Conservation (phyloP, 1,140 invertebrate species). For the Ceratosolen solmsi region DNA sequence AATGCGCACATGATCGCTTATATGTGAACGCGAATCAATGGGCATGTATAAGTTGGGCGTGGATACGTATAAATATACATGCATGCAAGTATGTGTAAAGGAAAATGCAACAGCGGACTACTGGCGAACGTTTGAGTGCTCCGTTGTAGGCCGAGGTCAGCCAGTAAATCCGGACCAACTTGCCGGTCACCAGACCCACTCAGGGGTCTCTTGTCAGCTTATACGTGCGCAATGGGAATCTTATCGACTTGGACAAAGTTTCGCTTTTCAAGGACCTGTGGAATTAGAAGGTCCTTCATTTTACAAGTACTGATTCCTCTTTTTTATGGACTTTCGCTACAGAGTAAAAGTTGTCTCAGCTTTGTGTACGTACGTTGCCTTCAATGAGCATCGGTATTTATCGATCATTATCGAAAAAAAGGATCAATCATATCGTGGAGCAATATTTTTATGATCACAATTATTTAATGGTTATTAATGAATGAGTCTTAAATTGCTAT, state of each 20-base stretch:
- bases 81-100: neutral
- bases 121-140: neutral
- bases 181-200: neutral
- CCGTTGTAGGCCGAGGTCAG: conserved; percentile 42
- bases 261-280: conserved; percentile 27
- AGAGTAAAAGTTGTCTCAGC: conserved; percentile 23
- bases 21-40: neutral
- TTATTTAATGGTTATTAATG: too few relatives aligned
- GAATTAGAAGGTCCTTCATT: conserved; percentile 22
- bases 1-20: neutral
- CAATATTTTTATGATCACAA: too few relatives aligned
- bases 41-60: neutral
- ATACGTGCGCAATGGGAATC: neutral
- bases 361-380: neutral
- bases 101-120: conserved; percentile 5
- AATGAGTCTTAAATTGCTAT: too few relatives aligned
- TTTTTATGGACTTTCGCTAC: conserved; percentile 11
- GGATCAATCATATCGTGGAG: too few relatives aligned
- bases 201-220: neutral
- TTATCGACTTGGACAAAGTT: neutral
- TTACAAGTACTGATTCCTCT: neutral
- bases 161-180: neutral
- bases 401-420: too few relatives aligned
- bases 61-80: neutral
- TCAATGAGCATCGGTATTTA: neutral